A percentile compares a stretch with the other conserved stretches of the same genome.
These are phyloP conservation scores for Onychostruthus taczanowskii DNA, from an alignment of 2,113 vertebrate species.

Conservation along the genomic window DNA sequence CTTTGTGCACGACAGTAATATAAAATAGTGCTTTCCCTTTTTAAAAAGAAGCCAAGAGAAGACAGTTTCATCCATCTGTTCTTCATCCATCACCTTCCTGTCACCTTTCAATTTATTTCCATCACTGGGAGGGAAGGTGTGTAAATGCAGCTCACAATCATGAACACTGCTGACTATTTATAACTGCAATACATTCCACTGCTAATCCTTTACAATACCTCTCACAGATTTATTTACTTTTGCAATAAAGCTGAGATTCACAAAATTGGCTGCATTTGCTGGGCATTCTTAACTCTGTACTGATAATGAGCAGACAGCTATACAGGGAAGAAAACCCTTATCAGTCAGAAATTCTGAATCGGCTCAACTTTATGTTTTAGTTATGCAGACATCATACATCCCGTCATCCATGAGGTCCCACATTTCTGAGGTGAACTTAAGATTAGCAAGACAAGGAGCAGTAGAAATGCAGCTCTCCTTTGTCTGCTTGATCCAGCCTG, in stretches of 20 bases:
- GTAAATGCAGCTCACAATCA: neutral
- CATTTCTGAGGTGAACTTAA: neutral
- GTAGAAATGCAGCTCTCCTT: neutral
- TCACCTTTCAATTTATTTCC: neutral
- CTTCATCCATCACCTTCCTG: neutral
- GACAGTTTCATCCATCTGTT: neutral
- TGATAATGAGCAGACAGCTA: neutral
- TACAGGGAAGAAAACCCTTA: fast-evolving
- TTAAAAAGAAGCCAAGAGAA: neutral
- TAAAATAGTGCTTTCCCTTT: neutral
- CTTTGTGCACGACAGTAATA: neutral
- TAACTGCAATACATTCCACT: neutral
- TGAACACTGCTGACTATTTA: neutral
- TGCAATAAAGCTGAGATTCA: neutral
- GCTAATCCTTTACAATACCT: neutral
- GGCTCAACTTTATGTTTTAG: neutral
- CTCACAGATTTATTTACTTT: neutral
- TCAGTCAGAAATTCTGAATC: neutral
- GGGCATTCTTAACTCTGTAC: neutral
- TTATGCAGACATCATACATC: neutral
- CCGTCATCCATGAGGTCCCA: neutral
- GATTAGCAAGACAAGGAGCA: neutral
- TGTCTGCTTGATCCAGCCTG: neutral
- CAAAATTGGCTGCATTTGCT: neutral
- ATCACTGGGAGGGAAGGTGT: neutral